Percentiles rank a stretch among this genome's conserved stretches.
Conservation (phyloP, 2,888 invertebrate genomes). For the Resseliella maxima region DNA sequence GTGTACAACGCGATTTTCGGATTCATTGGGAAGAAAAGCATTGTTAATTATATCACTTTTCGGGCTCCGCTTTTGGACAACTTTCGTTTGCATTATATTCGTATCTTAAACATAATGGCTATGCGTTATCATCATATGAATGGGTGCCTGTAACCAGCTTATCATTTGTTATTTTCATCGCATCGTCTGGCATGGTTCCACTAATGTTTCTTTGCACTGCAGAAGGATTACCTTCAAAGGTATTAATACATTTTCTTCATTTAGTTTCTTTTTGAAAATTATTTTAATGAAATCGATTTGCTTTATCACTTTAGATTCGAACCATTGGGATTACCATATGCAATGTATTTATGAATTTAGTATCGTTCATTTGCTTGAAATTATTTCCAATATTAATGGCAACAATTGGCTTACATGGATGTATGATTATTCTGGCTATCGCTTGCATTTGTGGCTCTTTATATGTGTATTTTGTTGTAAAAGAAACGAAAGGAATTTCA, state of each 20-base stretch:
- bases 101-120: neutral
- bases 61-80: neutral
- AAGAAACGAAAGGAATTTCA: neutral
- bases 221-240: neutral
- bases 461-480: neutral
- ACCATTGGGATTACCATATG: neutral
- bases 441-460: neutral
- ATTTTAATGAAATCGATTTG: neutral
- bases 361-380: neutral
- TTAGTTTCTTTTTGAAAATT: neutral
- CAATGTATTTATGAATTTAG: neutral
- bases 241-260: neutral
- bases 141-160: neutral
- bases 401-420: neutral
- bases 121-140: neutral
- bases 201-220: neutral
- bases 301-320: neutral
- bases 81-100: neutral
- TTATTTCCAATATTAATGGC: neutral
- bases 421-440: neutral
- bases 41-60: neutral
- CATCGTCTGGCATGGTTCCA: neutral
- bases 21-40: conserved; percentile 3
- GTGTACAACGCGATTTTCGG: neutral
- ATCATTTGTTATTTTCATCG: conserved; percentile 49